Base-by-base conservation (phyloP, 2,113 vertebrate genomes). In the Entomyzon cyanotis region DNA sequence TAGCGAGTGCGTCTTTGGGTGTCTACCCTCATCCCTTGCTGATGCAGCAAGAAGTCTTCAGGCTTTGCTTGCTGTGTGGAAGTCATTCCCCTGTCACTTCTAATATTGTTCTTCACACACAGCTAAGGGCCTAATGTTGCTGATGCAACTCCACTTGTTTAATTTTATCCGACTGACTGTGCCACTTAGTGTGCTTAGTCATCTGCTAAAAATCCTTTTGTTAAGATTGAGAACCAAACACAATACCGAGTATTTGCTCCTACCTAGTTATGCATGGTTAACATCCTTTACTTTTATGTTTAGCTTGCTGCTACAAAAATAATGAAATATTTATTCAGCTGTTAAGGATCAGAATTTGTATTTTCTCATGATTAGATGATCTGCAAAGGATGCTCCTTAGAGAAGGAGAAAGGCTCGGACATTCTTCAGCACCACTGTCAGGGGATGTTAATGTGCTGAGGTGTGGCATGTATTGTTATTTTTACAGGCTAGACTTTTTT, bases 181-280 rank as follows among this genome's bases (percentile, higher is more conserved):
- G 70, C 41, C 73, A 47, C 67, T 95, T 89, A 85, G 49, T 58
- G 79, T 93, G 90, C 64, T 93, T 93, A 93, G 92, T 94, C 68
- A 17, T 64, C 68, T 96, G 91, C 89, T 96, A 71, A 96, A 94
- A 95, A 90, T 92, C 68, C 69, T 92, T 90, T 89, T 87, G 85
- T 93, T 93, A 84, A 87, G 76, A 90, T 18, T 5, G 31, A 69
- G 83, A 84, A 84, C 68, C 35, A 55, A 94, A 49, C 37, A 60
- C 39, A 53, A 20, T n/a, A n/a, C 18, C 0, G 2, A 55, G 46
- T 85, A 56, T 89, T 91, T 95, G 85, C 94, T 95, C 81, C 78
- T 79, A 70, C 49, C 81, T 94, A 35, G 67, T 96, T 95, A 91
- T 69, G 79, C 58, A 59, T 74, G 81, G 58, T 74, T 93, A 87